phyloP scores from a whole-genome alignment of 2,888 invertebrate genomes.

The Flexamia atlantica region DNA sequence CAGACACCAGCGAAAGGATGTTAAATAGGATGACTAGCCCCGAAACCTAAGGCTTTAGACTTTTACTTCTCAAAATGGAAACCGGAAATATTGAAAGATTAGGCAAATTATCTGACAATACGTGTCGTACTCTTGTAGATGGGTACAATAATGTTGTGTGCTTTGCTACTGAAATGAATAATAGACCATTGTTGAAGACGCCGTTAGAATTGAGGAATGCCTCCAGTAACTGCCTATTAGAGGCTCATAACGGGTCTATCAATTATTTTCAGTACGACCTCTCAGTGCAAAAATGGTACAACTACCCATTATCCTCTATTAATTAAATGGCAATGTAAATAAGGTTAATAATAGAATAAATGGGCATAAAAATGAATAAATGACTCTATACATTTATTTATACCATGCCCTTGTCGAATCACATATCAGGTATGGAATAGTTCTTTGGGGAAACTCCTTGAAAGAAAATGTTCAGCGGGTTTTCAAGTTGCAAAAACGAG shows the following conservation, averaged over 20 bases:
- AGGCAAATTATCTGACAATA: neutral
- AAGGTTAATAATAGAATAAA: no score
- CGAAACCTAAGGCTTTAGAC: neutral
- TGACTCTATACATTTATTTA: no score
- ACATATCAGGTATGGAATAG: no score
- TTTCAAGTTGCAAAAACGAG: no score
- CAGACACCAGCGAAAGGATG: neutral
- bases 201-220: neutral
- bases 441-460: no score
- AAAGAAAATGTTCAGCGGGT: no score
- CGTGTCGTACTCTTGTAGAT: neutral
- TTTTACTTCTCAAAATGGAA: neutral
- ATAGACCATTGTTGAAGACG: neutral
- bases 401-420: no score
- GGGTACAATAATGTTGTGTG: neutral
- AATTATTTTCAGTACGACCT: no score
- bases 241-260: neutral
- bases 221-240: neutral
- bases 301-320: no score
- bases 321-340: no score
- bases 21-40: neutral
- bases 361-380: no score
- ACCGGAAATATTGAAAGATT: constrained; percentile 12
- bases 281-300: no score
- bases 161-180: neutral